phyloP scores from a whole-genome alignment of 1,140 invertebrate genomes.

The Microplitis mediator region DNA sequence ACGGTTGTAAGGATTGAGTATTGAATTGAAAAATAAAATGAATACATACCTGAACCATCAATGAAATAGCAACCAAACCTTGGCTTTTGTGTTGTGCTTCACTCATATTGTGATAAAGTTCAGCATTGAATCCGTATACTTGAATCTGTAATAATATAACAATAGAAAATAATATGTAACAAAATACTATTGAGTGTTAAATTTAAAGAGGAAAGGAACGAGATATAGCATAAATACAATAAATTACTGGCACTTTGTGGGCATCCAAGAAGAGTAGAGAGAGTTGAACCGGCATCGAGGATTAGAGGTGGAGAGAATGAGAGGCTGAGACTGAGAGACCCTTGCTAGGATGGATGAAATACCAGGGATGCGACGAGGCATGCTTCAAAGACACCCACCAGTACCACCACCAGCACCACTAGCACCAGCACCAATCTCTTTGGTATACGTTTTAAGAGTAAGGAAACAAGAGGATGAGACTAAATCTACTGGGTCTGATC shows the following conservation, averaged over 20 bases:
- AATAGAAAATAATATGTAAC: conserved; percentile 33
- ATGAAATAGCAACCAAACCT: conserved; percentile 88
- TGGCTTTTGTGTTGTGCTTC: conserved; percentile 92
- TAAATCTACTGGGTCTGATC: conserved; percentile 51
- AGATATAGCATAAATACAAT: conserved; percentile 14
- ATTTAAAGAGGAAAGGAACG: neutral
- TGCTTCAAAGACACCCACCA: conserved; percentile 38
- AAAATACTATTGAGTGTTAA: neutral
- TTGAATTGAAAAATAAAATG: neutral
- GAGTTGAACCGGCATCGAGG: neutral
- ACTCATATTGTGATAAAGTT: conserved; percentile 95
- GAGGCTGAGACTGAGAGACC: neutral
- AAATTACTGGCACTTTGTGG: conserved; percentile 31
- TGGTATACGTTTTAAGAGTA: no score
- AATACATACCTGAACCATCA: conserved; percentile 86
- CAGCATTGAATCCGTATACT: conserved; percentile 93
- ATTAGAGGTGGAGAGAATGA: neutral
- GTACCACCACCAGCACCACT: no score
- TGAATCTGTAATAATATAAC: conserved; percentile 78
- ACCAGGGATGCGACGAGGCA: conserved; percentile 40
- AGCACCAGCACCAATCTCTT: no score
- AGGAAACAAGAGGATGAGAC: conserved; percentile 26
- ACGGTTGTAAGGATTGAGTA: no score
- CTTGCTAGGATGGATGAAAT: conserved; percentile 27
- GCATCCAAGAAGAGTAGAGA: neutral